Percentiles rank a stretch among this genome's conserved stretches.
Conservation (phyloP, 2,797 vertebrate genomes). For the Fistularia commersonii region DNA sequence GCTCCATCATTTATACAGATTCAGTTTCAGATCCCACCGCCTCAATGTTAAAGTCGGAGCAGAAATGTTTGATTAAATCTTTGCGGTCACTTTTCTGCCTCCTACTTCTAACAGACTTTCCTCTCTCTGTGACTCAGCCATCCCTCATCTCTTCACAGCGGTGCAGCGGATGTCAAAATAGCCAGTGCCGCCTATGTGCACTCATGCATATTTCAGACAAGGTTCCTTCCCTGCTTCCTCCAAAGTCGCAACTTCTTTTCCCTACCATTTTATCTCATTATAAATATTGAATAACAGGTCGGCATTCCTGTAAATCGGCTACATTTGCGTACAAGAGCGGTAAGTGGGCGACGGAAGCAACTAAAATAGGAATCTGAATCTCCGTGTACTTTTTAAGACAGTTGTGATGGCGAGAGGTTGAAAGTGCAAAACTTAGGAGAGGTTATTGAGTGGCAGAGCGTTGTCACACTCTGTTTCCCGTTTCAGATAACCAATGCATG, state of each 20-base stretch:
- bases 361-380: slow-evolving; percentile 12
- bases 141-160: slow-evolving; percentile 19
- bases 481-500: slow-evolving; percentile 23
- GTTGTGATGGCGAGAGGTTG: slow-evolving; percentile 26
- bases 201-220: slow-evolving; percentile 61
- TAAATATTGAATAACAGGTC: slow-evolving; percentile 63
- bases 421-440: slow-evolving; percentile 29
- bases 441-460: slow-evolving; percentile 17
- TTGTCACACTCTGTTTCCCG: slow-evolving; percentile 20
- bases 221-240: slow-evolving; percentile 17
- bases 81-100: not conserved
- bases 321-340: slow-evolving; percentile 59
- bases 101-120: not conserved
- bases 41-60: not conserved
- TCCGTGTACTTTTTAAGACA: not conserved
- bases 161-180: slow-evolving; percentile 11
- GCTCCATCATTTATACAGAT: no score
- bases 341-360: slow-evolving; percentile 47
- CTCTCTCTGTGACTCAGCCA: slow-evolving; percentile 14
- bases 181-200: slow-evolving; percentile 27
- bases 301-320: slow-evolving; percentile 49
- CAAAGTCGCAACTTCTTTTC: slow-evolving; percentile 35
- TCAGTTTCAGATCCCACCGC: no score
- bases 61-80: slow-evolving; percentile 20
- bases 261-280: slow-evolving; percentile 49